Percentiles rank a stretch among this genome's conserved stretches.
Conservation (phyloP, 2,113 vertebrate genomes). For the Notothenia coriiceps region DNA sequence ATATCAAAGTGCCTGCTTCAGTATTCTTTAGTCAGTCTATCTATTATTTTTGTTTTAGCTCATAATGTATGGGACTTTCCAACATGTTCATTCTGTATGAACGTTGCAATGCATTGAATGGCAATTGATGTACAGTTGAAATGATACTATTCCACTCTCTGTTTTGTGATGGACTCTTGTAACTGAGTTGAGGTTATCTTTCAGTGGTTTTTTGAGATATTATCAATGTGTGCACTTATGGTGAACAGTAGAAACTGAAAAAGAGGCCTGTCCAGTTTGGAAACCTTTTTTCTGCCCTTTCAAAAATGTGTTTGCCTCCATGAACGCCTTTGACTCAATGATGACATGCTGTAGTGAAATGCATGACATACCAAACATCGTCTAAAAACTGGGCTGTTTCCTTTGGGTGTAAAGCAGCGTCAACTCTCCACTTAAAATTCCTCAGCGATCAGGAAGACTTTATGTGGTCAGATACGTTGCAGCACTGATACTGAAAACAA, state of each 20-base stretch:
- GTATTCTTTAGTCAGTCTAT: neutral
- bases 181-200: too few species aligned
- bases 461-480: conserved; percentile 5
- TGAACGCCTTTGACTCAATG: conserved; percentile 11
- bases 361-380: neutral
- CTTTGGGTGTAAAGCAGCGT: conserved; percentile 7
- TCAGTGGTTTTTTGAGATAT: neutral
- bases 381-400: neutral
- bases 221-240: neutral
- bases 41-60: neutral
- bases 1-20: neutral
- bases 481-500: neutral
- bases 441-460: conserved; percentile 50
- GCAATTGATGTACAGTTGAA: too few species aligned
- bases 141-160: neutral
- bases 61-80: neutral
- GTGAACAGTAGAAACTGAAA: conserved; percentile 10
- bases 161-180: neutral
- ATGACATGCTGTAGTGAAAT: neutral
- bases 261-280: conserved; percentile 37
- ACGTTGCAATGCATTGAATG: too few species aligned
- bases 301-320: conserved; percentile 20
- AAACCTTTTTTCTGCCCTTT: conserved; percentile 10
- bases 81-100: neutral
- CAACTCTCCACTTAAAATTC: conserved; percentile 43